Evolutionary conservation across 1,140 invertebrate genomes (phyloP), one percentile per base, ranked within the genome.

Genomic region (Araneus ventricosus): DNA sequence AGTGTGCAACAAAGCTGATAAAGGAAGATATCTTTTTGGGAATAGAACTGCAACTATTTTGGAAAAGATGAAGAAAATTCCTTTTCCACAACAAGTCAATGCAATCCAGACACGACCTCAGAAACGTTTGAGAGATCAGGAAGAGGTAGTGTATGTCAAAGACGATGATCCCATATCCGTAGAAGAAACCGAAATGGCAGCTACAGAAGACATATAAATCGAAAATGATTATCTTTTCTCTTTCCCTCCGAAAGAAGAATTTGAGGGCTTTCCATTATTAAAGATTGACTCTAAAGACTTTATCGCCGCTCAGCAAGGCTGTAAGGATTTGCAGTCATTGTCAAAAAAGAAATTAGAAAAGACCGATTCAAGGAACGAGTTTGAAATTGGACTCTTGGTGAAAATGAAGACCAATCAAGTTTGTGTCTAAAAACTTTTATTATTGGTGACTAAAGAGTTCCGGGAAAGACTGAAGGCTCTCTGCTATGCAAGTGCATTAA

Each of bases 361-460:
- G 7, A 2, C 7, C 2, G 52, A 86, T 52, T 0, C 45, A 24
- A 20, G 2, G 7, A 27, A 34, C 10, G 22, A 17, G n/a, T 30
- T 57, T 2, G 14, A n/a, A 57, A 57, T 30, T 59, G 52, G 45
- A 86, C 22, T 86, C 2, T 20, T 86, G 4, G 41, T 86, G n/a
- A 59, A 90, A 27, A 67, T n/a, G n/a, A n/a, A 45, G 67, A 22
- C 0, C 6, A 22, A 84, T 67, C 39, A 63, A 27, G 27, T 63
- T 27, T 63, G 67, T 14, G n/a, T 30, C 3, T 7, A 52, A 2
- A 45, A 22, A 52, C 34, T 27, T 30, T 24, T 75, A 63, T 45
- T 92, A 22, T 37, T 92, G 10, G 61, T 85, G 20, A 80, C 90
- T 37, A 34, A 92, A 45, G 27, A 63, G 14, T 67, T 85, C 14